Conservation (phyloP, 2,888 invertebrate species). For the Cosmia trapezina region DNA sequence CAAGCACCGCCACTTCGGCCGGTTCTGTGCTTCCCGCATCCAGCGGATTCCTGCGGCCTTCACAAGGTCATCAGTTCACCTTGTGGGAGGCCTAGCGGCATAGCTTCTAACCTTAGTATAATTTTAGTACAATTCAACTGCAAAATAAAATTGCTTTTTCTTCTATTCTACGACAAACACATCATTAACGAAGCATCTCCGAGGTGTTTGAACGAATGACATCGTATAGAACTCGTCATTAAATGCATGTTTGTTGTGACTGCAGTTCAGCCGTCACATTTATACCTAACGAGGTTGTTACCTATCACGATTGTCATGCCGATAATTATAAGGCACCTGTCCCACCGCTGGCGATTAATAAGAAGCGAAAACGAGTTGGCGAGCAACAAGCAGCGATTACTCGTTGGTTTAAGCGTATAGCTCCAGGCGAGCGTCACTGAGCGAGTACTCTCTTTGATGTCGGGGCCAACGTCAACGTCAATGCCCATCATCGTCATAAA, state of each 20-base stretch:
- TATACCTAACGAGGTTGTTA: slow-evolving; percentile 41
- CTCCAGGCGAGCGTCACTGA: not conserved
- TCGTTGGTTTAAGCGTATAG: too few species aligned
- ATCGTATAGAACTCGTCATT: slow-evolving; percentile 11
- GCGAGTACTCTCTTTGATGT: not conserved
- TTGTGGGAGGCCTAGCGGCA: not conserved
- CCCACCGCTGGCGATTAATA: too few species aligned
- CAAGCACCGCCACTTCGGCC: too few species aligned
- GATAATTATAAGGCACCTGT: slow-evolving; percentile 17
- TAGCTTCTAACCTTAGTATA: not conserved
- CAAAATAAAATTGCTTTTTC: not conserved
- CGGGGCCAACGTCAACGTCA: too few species aligned
- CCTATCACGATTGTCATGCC: slow-evolving; percentile 10
- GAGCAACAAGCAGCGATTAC: not conserved
- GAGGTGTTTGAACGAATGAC: not conserved
- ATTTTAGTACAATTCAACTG: too few species aligned
- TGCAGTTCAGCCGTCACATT: slow-evolving; percentile 30
- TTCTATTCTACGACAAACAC: not conserved
- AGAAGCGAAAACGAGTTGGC: not conserved
- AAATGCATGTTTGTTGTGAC: slow-evolving; percentile 38
- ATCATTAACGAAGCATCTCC: not conserved
- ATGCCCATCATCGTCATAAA: too few species aligned
- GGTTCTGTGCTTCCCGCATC: too few species aligned
- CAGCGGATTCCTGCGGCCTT: too few species aligned
- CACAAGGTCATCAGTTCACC: too few species aligned